These are phyloP conservation scores for Nesometra sesokonis DNA, from an alignment of 35 echinoderm and acorn worm genomes.

Conservation along the genomic window DNA sequence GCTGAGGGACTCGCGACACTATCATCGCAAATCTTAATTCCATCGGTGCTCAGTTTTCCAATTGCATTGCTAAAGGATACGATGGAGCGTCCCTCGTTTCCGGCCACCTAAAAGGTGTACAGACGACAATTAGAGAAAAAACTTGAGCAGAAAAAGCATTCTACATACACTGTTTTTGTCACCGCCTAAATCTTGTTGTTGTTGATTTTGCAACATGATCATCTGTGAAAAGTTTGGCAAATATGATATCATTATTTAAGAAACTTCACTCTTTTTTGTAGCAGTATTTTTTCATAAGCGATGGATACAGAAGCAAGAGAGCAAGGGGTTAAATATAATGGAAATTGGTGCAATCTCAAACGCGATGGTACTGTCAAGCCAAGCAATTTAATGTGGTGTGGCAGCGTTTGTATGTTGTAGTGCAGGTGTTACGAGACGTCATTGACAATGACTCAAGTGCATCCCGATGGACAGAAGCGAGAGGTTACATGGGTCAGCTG, in stretches of 20 bases:
- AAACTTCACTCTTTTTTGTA: neutral
- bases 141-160: neutral
- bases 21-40: neutral
- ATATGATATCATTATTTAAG: neutral
- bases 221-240: neutral
- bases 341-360: slow-evolving; percentile 7
- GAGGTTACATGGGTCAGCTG: neutral
- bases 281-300: neutral
- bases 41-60: neutral
- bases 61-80: neutral
- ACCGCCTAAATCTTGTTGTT: neutral
- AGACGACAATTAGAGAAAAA: neutral
- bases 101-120: neutral
- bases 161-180: neutral
- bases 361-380: neutral
- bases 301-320: neutral
- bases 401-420: neutral
- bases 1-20: neutral
- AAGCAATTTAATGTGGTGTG: neutral
- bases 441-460: neutral
- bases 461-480: neutral
- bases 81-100: neutral
- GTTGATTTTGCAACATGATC: neutral
- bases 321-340: neutral
- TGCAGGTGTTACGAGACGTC: neutral